Evolutionary conservation across 2,797 vertebrate species (phyloP), one percentile per base, ranked within the genome.

Genomic region (Takifugu rubripes): DNA sequence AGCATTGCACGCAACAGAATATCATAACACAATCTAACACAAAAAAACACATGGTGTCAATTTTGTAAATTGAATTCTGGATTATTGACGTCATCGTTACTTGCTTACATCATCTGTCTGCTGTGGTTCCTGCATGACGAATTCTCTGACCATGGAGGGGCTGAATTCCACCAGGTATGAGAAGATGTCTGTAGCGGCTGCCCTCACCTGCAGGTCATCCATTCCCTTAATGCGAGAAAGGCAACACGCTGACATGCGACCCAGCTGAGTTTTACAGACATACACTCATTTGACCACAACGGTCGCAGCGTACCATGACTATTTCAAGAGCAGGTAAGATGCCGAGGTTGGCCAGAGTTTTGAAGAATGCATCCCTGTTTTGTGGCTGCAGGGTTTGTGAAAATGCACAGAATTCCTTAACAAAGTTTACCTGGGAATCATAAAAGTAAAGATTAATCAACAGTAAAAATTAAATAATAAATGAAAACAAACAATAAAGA

Each of bases 131-230:
- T 99, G 97, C 96, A 99, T 98, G 72, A 99, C 95, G 91, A 98
- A 99, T 85, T 99, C 97, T 60, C 96, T 88, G 67, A 99, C 97
- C 97, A 99, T 98, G 61, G 97, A 99, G 74, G 97, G 97, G 86
- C 97, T 98, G 89, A 98, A 99, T 82, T 99, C 97, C 89, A 99
- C 97, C 83, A 99, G 92, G 90, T 99, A 99, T 64, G 97, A 99
- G 91, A 99, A 98, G 89, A 99, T 99, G 90, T 99, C 97, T 65
- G 94, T 99, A 70, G 97, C 97, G 78, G 97, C 97, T 66, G 94
- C 93, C 85, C 96, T 92, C 82, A 99, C 97, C 88, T 97, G 97
- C 76, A 97, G 85, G 88, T 99, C 97, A 74, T 99, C 96, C 96
- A 99, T 98, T 60, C 96, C 97, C 96, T 99, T 68, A 59, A 49